Evolutionary conservation across 2,888 invertebrate genomes (phyloP).

Genomic region (Cotesia congregata): DNA sequence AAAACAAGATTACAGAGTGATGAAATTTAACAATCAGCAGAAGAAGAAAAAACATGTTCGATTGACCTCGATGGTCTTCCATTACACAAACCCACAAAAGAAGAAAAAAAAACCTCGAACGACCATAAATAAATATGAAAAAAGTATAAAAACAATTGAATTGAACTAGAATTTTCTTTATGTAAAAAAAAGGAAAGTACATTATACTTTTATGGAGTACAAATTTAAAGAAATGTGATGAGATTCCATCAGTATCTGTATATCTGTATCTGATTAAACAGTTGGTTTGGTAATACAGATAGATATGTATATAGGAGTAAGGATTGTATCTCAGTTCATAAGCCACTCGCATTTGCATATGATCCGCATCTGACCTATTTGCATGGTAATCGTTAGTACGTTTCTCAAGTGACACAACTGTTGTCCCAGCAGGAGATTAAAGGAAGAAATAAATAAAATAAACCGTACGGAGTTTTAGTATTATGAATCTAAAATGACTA

Average conservation of each 20-base stretch:
- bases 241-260: background rate
- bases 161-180: background rate
- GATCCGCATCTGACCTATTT: constrained; percentile 41
- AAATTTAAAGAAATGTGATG: background rate
- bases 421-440: constrained; percentile 1
- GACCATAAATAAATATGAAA: no score
- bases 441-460: background rate
- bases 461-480: background rate
- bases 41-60: background rate
- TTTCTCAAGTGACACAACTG: constrained; percentile 10
- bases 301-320: constrained; percentile 16
- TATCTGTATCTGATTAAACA: constrained; percentile 16
- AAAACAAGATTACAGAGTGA: background rate
- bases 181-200: background rate
- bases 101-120: background rate
- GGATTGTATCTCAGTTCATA: constrained; percentile 19
- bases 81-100: background rate
- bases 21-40: background rate
- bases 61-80: background rate
- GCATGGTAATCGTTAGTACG: constrained; percentile 35
- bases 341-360: constrained; percentile 37
- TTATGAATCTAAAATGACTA: no score
- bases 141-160: no score
- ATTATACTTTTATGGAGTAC: background rate
- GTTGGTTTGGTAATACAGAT: constrained; percentile 18